Evolutionary conservation across 2,888 invertebrate genomes (phyloP), one percentile per base, ranked within the genome.

Genomic region (Polymixis lichenea): DNA sequence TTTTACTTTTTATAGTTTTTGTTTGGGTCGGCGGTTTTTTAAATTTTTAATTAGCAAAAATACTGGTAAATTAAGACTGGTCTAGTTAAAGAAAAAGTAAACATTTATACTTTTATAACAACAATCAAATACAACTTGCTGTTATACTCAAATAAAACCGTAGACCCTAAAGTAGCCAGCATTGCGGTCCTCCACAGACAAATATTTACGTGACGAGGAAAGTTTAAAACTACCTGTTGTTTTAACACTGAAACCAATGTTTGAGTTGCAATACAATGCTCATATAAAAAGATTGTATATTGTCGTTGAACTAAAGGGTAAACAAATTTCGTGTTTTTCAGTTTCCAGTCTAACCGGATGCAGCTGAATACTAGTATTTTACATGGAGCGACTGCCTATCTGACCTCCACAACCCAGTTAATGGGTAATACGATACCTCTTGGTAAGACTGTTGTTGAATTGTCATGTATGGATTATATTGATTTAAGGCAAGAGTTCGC

Each of bases 171-270:
- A 62, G 55, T 66, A 55, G 46, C 64, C 38, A n/a, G 43, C 38
- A 53, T 61, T 78, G 71, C 43, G 77, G 82, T 82, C 28, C 53
- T 51, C 51, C 82, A 25, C 65, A 61, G 22, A 74, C 32, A 71
- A 83, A 83, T 77, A 46, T 83, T 81, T 82, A 72, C 68, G n/a
- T 56, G 43, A 65, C 25, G 13, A 74, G 58, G 15, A 66, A 85
- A 69, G 58, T 84, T 82, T 77, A 69, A 51, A 65, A 65, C 49
- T 74, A 72, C 69, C 62, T 77, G 82, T 74, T 82, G 72, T 78
- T 82, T 65, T 71, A 74, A 43, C n/a, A 22, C 38, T 17, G 19
- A 56, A 56, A 56, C 58, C 32, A 58, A 72, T 73, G 51, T 82
- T 85, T 74, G 53, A 43, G 19, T 71, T 70, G 55, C 61, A 65